Base-by-base conservation (phyloP, 1,140 invertebrate species). In the Muscidifurax raptorellus region DNA sequence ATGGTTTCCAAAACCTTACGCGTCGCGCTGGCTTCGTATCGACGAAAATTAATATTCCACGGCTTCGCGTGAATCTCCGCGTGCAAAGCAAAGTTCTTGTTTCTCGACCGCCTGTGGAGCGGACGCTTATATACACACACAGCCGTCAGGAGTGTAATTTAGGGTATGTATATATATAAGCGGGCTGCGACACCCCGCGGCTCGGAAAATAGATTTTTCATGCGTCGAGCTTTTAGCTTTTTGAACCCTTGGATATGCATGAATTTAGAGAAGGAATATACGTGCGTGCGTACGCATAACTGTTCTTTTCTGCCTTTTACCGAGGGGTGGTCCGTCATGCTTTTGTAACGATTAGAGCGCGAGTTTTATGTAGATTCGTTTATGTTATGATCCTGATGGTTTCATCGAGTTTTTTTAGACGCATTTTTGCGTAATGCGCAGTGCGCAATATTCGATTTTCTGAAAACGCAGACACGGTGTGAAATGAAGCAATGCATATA, bases 141-240 rank as follows among this genome's bases (percentile, higher is more conserved):
- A 30, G 25, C 7, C 25, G 71, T 40, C 30, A 18, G 22, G 32
- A 30, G 6, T 74, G 44, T 76, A 76, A 76, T 76, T 76, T 76
- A 76, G 44, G n/a, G 36, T 76, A 52, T 25, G 32, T 44, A n/a
- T n/a, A n/a, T n/a, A n/a, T n/a, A n/a, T n/a, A 27, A 59, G 36
- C 0, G 36, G 10, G 36, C 7, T 6, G 7, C 15, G 52, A 59
- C 52, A n/a, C 52, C 52, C 71, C 71, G 30, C 10, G 18, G 32
- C 12, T n/a, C 25, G 74, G 74, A 76, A 76, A 76, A 76, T 76
- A 76, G 74, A 76, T 76, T 76, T 76, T 76, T 76, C 74, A 76
- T 76, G n/a, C 66, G 52, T 22, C 52, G 52, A 59, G 52, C 18
- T n/a, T 59, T 59, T 59, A 59, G 52, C 18, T n/a, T 59, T 59